These are phyloP conservation scores for Turdus rufiventris DNA, from an alignment of 2,113 vertebrate species.

Conservation along the genomic window DNA sequence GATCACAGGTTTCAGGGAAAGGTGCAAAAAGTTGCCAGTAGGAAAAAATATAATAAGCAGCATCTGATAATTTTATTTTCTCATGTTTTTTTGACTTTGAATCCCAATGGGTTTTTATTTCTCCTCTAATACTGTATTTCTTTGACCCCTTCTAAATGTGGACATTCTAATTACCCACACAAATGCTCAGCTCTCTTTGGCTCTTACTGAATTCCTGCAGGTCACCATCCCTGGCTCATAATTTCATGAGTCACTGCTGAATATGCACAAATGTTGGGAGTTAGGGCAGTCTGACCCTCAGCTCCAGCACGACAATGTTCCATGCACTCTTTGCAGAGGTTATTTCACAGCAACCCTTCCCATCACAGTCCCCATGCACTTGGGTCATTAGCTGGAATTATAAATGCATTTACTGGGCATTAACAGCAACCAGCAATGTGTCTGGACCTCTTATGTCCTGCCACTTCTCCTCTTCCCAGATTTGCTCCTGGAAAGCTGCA, in stretches of 20 bases:
- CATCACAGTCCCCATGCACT: not conserved
- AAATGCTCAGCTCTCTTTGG: not conserved
- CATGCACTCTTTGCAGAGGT: not conserved
- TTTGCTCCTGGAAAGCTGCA: not conserved
- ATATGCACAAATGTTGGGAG: not conserved
- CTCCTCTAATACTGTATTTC: not conserved
- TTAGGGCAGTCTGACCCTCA: constrained; percentile 41
- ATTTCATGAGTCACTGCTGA: constrained; percentile 55
- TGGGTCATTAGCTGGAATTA: not conserved
- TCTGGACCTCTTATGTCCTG: not conserved
- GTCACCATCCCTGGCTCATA: constrained; percentile 8
- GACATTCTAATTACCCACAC: not conserved
- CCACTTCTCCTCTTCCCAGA: too few relatives aligned
- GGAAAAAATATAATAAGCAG: not conserved
- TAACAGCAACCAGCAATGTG: not conserved
- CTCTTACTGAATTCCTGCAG: constrained; percentile 17
- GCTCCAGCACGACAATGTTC: not conserved
- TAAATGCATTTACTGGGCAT: not conserved
- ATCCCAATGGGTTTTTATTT: not conserved
- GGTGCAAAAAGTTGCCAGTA: not conserved
- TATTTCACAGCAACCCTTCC: not conserved
- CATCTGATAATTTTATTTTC: not conserved
- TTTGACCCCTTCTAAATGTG: constrained; percentile 7
- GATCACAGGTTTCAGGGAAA: not conserved
- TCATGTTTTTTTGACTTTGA: not conserved